These are phyloP conservation scores for Salticus scenicus DNA, from an alignment of 2,888 invertebrate genomes.

Conservation along the genomic window DNA sequence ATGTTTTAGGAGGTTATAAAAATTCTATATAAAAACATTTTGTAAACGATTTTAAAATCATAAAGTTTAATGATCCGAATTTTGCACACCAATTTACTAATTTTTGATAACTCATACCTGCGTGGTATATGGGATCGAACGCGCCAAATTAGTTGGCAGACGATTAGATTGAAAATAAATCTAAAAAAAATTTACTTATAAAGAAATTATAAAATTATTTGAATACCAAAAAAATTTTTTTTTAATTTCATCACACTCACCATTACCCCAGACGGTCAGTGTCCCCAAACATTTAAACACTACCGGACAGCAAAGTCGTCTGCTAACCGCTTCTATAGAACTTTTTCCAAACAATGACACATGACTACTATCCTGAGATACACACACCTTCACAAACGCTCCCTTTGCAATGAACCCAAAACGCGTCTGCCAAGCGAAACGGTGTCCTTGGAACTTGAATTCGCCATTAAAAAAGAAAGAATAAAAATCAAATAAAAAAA, in stretches of 20 bases:
- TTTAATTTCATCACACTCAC: not conserved
- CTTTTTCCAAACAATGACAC: slow-evolving; percentile 9
- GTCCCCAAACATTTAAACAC: not conserved
- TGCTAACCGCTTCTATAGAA: not conserved
- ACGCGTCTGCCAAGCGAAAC: not conserved
- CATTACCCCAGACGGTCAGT: not conserved
- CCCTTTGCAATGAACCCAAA: not conserved
- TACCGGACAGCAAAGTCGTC: not conserved
- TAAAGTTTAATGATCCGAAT: too few relatives aligned
- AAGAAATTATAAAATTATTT: too few relatives aligned
- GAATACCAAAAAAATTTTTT: too few relatives aligned
- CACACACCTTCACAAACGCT: not conserved
- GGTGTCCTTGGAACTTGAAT: not conserved
- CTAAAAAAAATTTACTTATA: too few relatives aligned
- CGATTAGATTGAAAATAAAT: too few relatives aligned
- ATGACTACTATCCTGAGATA: not conserved
- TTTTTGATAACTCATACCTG: too few relatives aligned
- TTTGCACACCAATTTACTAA: too few relatives aligned
- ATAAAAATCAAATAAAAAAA: not conserved
- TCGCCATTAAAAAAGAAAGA: not conserved
- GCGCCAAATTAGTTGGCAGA: too few relatives aligned
- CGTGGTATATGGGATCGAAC: too few relatives aligned
- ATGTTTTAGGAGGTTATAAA: too few relatives aligned
- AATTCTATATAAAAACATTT: too few relatives aligned
- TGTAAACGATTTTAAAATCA: too few relatives aligned